Conservation (phyloP, 2,888 invertebrate genomes). For the Melieria omissa region DNA sequence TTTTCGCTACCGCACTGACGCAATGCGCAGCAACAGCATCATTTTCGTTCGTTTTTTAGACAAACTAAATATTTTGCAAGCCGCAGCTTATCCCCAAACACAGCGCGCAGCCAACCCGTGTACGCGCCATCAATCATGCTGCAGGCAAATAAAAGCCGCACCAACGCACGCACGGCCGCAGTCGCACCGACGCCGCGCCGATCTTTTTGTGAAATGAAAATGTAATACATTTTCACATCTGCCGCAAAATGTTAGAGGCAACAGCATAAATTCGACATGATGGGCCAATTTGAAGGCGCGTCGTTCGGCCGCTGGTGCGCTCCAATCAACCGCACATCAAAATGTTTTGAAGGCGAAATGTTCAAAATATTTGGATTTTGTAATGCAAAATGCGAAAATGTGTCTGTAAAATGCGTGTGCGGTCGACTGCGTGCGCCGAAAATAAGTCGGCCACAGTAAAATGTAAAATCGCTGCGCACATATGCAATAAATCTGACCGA, state of each 20-base stretch:
- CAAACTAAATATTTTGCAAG: constrained; percentile 10
- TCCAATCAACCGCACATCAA: constrained; percentile 27
- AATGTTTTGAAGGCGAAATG: constrained; percentile 17
- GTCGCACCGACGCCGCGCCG: no score
- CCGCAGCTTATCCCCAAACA: no score
- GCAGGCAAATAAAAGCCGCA: constrained; percentile 35
- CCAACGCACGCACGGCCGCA: background rate
- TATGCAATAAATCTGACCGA: constrained; percentile 27
- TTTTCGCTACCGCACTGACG: constrained; percentile 19
- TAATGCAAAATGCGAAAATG: constrained; percentile 14
- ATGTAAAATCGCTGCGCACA: background rate
- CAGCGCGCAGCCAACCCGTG: constrained; percentile 35
- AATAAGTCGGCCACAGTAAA: background rate
- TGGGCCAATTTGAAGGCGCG: no score
- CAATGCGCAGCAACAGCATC: constrained; percentile 26
- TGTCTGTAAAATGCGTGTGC: constrained; percentile 10
- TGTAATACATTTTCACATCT: constrained; percentile 26
- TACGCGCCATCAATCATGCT: constrained; percentile 59
- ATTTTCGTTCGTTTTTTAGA: constrained; percentile 30
- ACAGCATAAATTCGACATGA: no score
- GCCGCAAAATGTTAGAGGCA: constrained; percentile 24
- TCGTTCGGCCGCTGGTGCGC: background rate
- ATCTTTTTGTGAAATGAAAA: background rate
- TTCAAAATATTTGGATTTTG: constrained; percentile 23
- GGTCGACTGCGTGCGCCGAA: background rate